Percentiles rank a stretch among this genome's conserved stretches.
phyloP scores from a whole-genome alignment of 2,797 vertebrate genomes.

The Podarcis lilfordi region DNA sequence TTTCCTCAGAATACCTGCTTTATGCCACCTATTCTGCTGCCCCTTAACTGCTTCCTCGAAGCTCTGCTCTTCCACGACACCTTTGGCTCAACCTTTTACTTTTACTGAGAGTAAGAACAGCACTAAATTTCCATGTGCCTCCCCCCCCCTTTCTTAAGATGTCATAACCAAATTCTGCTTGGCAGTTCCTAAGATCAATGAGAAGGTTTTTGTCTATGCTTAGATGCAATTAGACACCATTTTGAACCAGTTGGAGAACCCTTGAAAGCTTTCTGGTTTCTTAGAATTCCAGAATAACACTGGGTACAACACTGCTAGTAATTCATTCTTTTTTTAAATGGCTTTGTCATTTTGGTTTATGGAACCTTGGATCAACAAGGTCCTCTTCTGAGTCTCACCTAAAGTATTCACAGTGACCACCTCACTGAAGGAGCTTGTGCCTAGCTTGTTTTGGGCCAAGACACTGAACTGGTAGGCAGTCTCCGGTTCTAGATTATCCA shows the following conservation, averaged over 20 bases:
- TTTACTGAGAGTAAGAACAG: neutral
- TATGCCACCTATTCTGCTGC: neutral
- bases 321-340: no score
- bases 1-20: neutral
- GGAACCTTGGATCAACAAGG: neutral
- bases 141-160: no score
- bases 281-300: no score
- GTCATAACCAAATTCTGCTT: no score
- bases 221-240: no score
- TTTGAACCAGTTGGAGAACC: no score
- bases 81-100: neutral
- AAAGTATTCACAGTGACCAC: slow-evolving; percentile 99
- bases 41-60: neutral
- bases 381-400: slow-evolving; percentile 78
- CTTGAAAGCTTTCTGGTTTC: no score
- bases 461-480: slow-evolving; percentile 99
- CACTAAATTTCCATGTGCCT: neutral
- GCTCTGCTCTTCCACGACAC: neutral
- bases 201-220: no score
- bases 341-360: neutral
- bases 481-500: slow-evolving; percentile 93
- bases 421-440: slow-evolving; percentile 98
- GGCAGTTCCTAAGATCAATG: no score
- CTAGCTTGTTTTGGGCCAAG: slow-evolving; percentile 98
- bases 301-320: no score